These are phyloP conservation scores for Cyclophora albipunctata DNA, from an alignment of 2,888 invertebrate genomes.

Conservation along the genomic window DNA sequence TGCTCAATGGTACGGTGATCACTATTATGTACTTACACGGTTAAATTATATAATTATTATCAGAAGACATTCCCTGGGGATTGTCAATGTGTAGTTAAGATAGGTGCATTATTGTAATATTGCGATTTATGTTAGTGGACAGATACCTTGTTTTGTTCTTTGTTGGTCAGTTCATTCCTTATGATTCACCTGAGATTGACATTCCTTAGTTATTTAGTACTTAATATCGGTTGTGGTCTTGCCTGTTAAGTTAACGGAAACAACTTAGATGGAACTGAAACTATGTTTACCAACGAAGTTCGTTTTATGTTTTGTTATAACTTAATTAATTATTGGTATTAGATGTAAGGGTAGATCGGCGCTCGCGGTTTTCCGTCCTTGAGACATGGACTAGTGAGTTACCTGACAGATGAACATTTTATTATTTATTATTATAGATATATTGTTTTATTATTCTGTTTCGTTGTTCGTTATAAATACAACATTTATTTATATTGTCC, in stretches of 20 bases:
- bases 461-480: slow-evolving; percentile 58
- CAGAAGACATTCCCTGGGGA: too few relatives aligned
- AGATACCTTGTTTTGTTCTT: slow-evolving; percentile 32
- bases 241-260: slow-evolving; percentile 74
- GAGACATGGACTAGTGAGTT: slow-evolving; percentile 62
- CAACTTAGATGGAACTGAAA: slow-evolving; percentile 68
- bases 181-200: slow-evolving; percentile 41
- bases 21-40: slow-evolving; percentile 20
- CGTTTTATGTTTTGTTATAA: slow-evolving; percentile 53
- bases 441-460: slow-evolving; percentile 58
- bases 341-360: slow-evolving; percentile 33
- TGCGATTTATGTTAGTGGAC: not conserved
- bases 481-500: slow-evolving; percentile 48
- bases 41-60: too few relatives aligned
- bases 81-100: not conserved
- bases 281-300: slow-evolving; percentile 74
- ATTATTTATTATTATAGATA: slow-evolving; percentile 63
- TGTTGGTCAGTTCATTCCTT: slow-evolving; percentile 47
- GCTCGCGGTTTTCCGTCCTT: slow-evolving; percentile 48
- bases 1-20: slow-evolving; percentile 35
- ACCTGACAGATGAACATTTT: slow-evolving; percentile 65
- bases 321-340: slow-evolving; percentile 40
- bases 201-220: slow-evolving; percentile 74
- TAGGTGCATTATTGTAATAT: too few relatives aligned
- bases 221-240: slow-evolving; percentile 77